These are phyloP conservation scores for Macaca mulatta DNA, from an alignment of 2,113 vertebrate species.

Conservation along the genomic window DNA sequence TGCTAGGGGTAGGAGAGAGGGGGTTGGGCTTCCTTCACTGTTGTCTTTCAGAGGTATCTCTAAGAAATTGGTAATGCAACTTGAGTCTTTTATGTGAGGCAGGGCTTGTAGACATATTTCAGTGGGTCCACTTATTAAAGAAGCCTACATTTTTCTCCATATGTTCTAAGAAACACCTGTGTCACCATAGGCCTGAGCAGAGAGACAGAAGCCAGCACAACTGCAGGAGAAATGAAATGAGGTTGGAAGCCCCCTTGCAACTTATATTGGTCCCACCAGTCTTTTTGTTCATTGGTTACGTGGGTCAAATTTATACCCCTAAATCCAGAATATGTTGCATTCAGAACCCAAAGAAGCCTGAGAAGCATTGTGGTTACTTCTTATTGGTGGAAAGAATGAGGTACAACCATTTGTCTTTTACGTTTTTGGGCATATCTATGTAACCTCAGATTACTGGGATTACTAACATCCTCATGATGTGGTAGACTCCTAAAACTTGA, in stretches of 20 bases:
- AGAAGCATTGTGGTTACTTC: background rate
- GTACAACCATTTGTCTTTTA: background rate
- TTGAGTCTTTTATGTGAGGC: no score
- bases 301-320: background rate
- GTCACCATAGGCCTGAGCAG: background rate
- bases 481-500: background rate
- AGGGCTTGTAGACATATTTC: no score
- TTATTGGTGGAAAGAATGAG: background rate
- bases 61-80: fast-evolving
- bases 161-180: background rate
- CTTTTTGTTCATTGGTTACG: background rate
- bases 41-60: background rate
- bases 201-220: background rate
- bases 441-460: background rate
- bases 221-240: background rate
- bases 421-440: background rate
- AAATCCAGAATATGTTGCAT: background rate
- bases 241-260: background rate
- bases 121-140: background rate
- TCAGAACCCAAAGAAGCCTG: background rate
- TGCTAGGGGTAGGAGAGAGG: no score
- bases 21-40: no score
- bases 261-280: no score
- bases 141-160: background rate
- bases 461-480: background rate